phyloP scores from a whole-genome alignment of 2,113 vertebrate species.

The Python bivittatus region DNA sequence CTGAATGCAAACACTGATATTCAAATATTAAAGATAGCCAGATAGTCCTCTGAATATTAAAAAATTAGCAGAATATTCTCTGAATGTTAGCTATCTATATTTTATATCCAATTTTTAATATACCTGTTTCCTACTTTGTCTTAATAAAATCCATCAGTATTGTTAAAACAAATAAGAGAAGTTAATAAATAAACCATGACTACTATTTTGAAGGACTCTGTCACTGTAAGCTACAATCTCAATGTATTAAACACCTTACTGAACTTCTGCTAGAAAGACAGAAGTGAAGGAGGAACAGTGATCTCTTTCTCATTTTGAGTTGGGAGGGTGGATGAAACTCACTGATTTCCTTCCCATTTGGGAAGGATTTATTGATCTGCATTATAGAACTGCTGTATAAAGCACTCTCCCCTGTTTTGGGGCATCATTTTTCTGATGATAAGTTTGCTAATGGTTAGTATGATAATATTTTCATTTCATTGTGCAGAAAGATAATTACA shows the following conservation, averaged over 20 bases:
- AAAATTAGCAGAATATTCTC: not conserved
- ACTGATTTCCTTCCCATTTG: not conserved
- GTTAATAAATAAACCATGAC: not conserved
- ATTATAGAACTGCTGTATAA: not conserved
- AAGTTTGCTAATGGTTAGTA: conserved; percentile 47
- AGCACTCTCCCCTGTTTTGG: not conserved
- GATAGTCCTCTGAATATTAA: not conserved
- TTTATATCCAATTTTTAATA: conserved; percentile 5
- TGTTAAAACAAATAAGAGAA: not conserved
- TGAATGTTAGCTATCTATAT: not conserved
- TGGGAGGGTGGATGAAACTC: not conserved
- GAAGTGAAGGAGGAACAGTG: not conserved
- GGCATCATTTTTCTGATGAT: not conserved
- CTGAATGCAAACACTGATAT: not conserved
- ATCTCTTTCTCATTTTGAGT: not conserved
- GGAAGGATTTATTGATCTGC: not conserved
- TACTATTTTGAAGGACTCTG: not conserved
- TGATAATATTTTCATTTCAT: conserved; percentile 60
- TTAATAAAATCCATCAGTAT: not conserved
- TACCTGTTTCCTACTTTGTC: not conserved
- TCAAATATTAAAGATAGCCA: not conserved
- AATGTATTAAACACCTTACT: not conserved
- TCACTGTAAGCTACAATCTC: not conserved
- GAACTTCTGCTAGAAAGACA: not conserved
- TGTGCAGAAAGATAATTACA: conserved; percentile 72